Base-by-base conservation (phyloP, 2,113 vertebrate species). In the Leptodactylus fuscus region DNA sequence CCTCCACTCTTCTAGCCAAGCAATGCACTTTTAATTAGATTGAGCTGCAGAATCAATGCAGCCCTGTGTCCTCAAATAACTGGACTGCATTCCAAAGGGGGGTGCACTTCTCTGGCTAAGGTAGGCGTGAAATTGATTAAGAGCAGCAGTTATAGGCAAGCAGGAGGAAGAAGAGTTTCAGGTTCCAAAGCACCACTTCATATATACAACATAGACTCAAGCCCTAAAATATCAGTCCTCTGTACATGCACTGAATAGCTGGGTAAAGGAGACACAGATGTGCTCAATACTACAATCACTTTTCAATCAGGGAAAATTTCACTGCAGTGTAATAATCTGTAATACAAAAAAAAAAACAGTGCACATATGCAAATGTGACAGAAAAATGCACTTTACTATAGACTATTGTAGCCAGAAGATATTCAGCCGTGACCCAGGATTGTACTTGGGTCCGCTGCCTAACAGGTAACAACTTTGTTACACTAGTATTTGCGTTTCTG, bases 121-220 rank as follows among this genome's bases (percentile, higher is more conserved):
- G 84, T 86, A 86, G 76, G 84, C 76, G 84, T 86, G 84, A 86
- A 86, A 86, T 86, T 86, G 84, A 79, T 86, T 81, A 86, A 81
- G 67, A 86, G 67, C 84, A 81, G 77, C 76, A 78, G 82, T 41
- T 60, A 84, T 75, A 76, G 71, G 58, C 58, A 67, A 77, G 82
- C 58, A 71, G 46, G 49, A 55, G 49, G 76, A 67, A 81, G 76
- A 32, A 29, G 7, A 13, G 15, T 18, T 49, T 81, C 62, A 73
- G 76, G 74, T 85, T 85, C 73, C 73, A 85, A 85, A 75, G 46
- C 51, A 46, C 48, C 5, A 15, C 51, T 79, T 53, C 38, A 20
- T 22, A 10, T 22, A 69, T 22, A 11, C 34, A 22, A 69, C 18
- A 38, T 10, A 22, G 65, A 18, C 16, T 22, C 29, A 18, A 20